Base-by-base conservation (phyloP, 2,888 invertebrate species). In the Drosophila mercatorum region DNA sequence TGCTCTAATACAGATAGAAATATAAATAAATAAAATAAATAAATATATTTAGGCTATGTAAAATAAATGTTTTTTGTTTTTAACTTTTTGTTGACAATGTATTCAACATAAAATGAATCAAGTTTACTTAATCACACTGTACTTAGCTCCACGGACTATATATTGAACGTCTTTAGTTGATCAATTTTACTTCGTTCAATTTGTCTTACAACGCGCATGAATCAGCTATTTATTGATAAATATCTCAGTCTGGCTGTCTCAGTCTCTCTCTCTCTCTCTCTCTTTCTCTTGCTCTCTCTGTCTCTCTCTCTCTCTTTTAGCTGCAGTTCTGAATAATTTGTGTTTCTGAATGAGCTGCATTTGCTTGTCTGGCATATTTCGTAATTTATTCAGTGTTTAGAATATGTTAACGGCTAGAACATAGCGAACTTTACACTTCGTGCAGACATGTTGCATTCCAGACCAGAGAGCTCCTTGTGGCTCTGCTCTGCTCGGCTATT, bases 401-500 rank as follows among this genome's bases (percentile, higher is more conserved):
- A 46, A 17, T 60, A 17, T 60, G 31, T 34, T 41, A 53, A 52
- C 41, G 46, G 55, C 52, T 38, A 72, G 49, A 55, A 55, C 14
- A 59, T 11, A 59, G 44, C 36, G 44, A 71, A 53, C 22, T 55
- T 63, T 63, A 63, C 64, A 75, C 68, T 68, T 63, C 36, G 59
- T 46, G 60, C 60, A 61, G 63, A 68, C 53, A 60, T 78, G 59
- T 73, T 62, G 73, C 51, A 76, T 76, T 61, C 58, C 56, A 63
- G 17, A 36, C 58, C 56, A 59, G 17, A 44, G 55, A 17, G 63
- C 46, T 63, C 40, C 53, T 68, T 61, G 47, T 57, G 38, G 52
- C 52, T 52, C 22, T 36, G 17, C n/a, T 55, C 17, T n/a, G 10
- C 49, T 34, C 14, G 28, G 38, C 28, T 41, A 6, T 41, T 55